Conservation (phyloP, 2,113 vertebrate species). For the Clarias macrocephalus region DNA sequence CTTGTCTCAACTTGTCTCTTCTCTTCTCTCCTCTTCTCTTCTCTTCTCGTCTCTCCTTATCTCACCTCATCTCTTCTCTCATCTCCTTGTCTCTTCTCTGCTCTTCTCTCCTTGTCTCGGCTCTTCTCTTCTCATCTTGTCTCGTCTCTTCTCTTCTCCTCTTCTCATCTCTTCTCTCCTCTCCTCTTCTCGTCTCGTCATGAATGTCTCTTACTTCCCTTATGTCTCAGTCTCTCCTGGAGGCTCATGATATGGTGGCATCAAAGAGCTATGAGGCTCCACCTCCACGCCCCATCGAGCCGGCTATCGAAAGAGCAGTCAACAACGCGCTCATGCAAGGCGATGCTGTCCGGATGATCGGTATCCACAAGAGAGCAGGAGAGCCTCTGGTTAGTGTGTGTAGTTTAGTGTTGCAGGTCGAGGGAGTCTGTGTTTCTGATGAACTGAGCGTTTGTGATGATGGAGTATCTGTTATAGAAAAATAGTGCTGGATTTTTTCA, state of each 20-base stretch:
- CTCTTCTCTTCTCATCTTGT: background rate
- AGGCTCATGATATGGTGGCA: conserved; percentile 96
- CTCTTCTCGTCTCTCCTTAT: background rate
- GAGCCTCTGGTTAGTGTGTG: conserved; percentile 84
- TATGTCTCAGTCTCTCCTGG: conserved; percentile 84
- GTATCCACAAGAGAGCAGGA: conserved; percentile 95
- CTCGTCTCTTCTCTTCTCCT: too few species aligned
- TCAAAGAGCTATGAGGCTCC: conserved; percentile 93
- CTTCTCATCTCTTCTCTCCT: too few species aligned
- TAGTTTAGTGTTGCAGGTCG: too few species aligned
- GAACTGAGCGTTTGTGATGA: background rate
- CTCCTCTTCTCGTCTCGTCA: background rate
- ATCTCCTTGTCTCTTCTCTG: background rate
- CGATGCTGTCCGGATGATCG: conserved; percentile 96
- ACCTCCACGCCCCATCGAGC: conserved; percentile 84
- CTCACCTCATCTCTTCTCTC: background rate
- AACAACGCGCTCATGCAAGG: conserved; percentile 85
- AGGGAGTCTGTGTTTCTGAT: background rate
- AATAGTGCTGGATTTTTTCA: background rate
- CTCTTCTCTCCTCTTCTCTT: background rate
- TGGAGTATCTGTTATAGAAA: background rate
- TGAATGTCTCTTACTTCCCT: background rate
- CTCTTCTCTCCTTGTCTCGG: background rate
- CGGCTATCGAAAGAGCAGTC: conserved; percentile 77
- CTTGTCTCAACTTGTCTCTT: background rate